Conservation (phyloP, 2,113 vertebrate species). For the Nettapus auritus region DNA sequence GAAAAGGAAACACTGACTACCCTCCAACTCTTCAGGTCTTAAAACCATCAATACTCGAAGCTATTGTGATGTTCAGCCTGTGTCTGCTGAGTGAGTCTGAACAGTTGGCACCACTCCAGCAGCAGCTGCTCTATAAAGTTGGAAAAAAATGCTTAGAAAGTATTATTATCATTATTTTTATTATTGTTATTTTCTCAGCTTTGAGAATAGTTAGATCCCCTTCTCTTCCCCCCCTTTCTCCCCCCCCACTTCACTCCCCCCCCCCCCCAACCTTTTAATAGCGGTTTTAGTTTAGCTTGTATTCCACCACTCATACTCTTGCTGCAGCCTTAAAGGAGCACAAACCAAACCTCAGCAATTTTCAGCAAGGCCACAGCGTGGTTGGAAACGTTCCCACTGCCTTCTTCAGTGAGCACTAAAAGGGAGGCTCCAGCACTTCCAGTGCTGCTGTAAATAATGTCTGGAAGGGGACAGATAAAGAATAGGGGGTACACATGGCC, state of each 20-base stretch:
- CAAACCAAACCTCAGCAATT: slow-evolving; percentile 43
- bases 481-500: background rate
- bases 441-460: slow-evolving; percentile 38
- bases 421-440: background rate
- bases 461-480: slow-evolving; percentile 13
- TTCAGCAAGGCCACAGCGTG: slow-evolving; percentile 17
- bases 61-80: slow-evolving; percentile 37
- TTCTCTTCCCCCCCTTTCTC: too few species aligned
- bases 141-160: background rate
- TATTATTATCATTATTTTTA: background rate
- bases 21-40: slow-evolving; percentile 24
- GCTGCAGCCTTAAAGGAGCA: slow-evolving; percentile 21
- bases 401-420: slow-evolving; percentile 47
- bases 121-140: slow-evolving; percentile 64
- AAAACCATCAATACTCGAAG: background rate
- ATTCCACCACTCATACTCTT: background rate
- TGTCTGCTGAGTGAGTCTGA: slow-evolving; percentile 38
- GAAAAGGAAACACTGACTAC: background rate
- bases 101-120: slow-evolving; percentile 24
- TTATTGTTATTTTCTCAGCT: slow-evolving; percentile 18
- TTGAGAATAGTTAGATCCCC: background rate
- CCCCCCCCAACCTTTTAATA: background rate
- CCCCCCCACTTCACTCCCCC: too few species aligned
- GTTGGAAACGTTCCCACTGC: slow-evolving; percentile 37
- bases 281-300: background rate